Evolutionary conservation across 2,888 invertebrate species (phyloP), one percentile per base, ranked within the genome.

Genomic region (Eledone cirrhosa): DNA sequence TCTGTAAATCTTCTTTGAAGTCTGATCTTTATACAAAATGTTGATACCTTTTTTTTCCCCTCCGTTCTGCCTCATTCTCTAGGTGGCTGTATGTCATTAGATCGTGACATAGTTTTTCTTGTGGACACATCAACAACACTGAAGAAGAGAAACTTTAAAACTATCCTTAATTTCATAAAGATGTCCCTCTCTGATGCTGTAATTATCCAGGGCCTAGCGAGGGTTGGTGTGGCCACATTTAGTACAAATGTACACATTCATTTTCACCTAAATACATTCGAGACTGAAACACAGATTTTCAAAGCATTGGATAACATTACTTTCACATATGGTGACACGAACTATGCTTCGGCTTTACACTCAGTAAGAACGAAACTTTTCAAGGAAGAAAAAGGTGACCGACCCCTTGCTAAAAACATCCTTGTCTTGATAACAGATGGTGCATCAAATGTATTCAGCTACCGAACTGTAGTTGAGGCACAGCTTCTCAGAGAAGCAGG

Each of bases 121-220:
- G 77, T 87, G 27, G 87, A 87, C 78, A 79, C 84, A 13, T 87
- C 86, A 4, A 86, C 85, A 16, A 85, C 84, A 80, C 85, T 87
- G 13, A 83, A 80, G 48, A 69, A 81, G 78, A 77, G 78, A 14
- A 85, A 86, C 81, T 87, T 85, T 80, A 48, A 79, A 78, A 77
- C 80, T 59, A 81, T 85, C 79, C 79, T 84, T 77, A 75, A 80
- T 48, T 85, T 85, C 81, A 69, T 83, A 19, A 80, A 77, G 31
- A 81, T 84, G 29, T 24, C 86, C 31, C 63, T 85, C 24, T 78
- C 77, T 33, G 80, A 79, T 33, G 82, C 81, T 19, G 80, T 81
- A 27, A 80, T 83, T 77, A 80, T 80, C 77, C 77, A 78, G 29
- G 81, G 82, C 67, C 65, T 63, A 53, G 79, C 80, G 2, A 31